Percentiles rank a stretch among this genome's conserved stretches.
Evolutionary conservation across 1,140 invertebrate genomes (phyloP).

Genomic region (Drusus annulatus): DNA sequence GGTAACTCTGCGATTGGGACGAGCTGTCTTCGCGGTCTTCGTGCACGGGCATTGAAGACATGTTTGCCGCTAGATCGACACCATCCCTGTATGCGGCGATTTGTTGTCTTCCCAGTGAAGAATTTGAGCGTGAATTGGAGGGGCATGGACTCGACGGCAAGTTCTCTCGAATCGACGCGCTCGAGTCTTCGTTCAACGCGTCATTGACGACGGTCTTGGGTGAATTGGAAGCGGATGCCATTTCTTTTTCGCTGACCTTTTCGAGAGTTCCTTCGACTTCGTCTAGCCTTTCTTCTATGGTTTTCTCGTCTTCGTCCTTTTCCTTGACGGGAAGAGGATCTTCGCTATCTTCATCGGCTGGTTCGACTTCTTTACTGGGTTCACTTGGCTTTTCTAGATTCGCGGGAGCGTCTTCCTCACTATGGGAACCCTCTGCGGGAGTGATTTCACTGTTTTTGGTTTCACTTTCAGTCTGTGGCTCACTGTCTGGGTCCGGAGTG

Average conservation of each 20-base stretch:
- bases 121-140: slow-evolving; percentile 57
- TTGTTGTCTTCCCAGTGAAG: slow-evolving; percentile 49
- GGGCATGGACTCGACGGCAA: slow-evolving; percentile 50
- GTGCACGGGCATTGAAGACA: slow-evolving; percentile 41
- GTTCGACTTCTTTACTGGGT: background rate
- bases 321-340: slow-evolving; percentile 42
- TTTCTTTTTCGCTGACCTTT: slow-evolving; percentile 43
- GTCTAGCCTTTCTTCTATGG: slow-evolving; percentile 38
- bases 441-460: slow-evolving; percentile 42
- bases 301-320: slow-evolving; percentile 35
- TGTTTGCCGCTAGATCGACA: slow-evolving; percentile 32
- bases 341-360: slow-evolving; percentile 10
- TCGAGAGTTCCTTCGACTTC: slow-evolving; percentile 44
- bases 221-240: slow-evolving; percentile 51
- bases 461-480: background rate
- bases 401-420: too few species aligned
- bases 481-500: background rate
- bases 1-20: slow-evolving; percentile 56
- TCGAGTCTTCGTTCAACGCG: slow-evolving; percentile 56
- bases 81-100: slow-evolving; percentile 23
- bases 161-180: slow-evolving; percentile 59
- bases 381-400: too few species aligned
- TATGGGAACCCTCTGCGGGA: slow-evolving; percentile 2
- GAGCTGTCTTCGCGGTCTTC: slow-evolving; percentile 54
- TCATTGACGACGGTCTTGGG: slow-evolving; percentile 49